phyloP scores from a whole-genome alignment of 2,113 vertebrate species.

The Malaclemys terrapin region DNA sequence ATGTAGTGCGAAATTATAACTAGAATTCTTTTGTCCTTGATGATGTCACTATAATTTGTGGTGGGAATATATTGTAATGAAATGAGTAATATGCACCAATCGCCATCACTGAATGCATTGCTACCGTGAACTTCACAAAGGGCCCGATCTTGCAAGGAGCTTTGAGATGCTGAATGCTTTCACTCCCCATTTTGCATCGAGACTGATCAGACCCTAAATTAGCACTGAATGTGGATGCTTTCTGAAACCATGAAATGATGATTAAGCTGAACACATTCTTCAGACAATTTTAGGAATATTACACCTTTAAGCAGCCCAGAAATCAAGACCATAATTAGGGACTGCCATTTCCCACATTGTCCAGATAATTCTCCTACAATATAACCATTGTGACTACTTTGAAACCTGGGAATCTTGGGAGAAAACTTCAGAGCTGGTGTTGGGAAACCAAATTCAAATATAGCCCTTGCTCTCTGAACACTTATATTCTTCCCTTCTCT shows the following conservation, averaged over 20 bases:
- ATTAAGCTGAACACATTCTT: slow-evolving; percentile 71
- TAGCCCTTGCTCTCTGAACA: slow-evolving; percentile 76
- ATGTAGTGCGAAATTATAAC: neutral
- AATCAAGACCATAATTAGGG: slow-evolving; percentile 78
- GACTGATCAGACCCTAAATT: slow-evolving; percentile 50
- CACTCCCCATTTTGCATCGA: neutral
- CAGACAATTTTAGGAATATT: slow-evolving; percentile 76
- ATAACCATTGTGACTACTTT: slow-evolving; percentile 74
- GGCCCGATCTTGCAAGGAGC: neutral
- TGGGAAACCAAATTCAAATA: slow-evolving; percentile 83
- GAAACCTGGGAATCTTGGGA: slow-evolving; percentile 84
- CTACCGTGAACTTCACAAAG: neutral
- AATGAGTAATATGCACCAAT: neutral
- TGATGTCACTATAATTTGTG: neutral
- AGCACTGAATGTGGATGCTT: slow-evolving; percentile 64
- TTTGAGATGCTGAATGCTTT: neutral
- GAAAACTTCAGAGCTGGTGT: slow-evolving; percentile 76
- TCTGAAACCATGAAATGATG: slow-evolving; percentile 70
- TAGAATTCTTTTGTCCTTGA: neutral
- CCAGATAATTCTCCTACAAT: slow-evolving; percentile 76
- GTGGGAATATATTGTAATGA: neutral
- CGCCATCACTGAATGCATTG: neutral
- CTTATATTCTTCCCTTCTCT: slow-evolving; percentile 82
- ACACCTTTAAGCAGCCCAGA: slow-evolving; percentile 70
- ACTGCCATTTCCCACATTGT: slow-evolving; percentile 69